These are phyloP conservation scores for Cisticola juncidis DNA, from an alignment of 2,113 vertebrate genomes.

Conservation along the genomic window DNA sequence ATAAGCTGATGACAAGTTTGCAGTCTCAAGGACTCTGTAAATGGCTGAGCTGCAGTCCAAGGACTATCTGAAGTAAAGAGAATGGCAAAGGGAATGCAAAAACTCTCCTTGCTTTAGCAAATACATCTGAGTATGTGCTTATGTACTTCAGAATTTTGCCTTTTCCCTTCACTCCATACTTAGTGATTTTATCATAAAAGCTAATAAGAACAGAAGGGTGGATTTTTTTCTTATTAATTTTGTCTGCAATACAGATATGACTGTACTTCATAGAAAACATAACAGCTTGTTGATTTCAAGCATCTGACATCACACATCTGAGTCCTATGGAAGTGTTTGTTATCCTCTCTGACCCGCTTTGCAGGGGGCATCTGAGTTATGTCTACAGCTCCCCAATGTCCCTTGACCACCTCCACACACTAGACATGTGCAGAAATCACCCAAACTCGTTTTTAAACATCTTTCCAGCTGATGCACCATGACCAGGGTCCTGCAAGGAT, in stretches of 20 bases:
- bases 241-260: not conserved
- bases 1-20: slow-evolving; percentile 10
- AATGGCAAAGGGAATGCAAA: not conserved
- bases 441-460: rapidly evolving
- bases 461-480: not conserved
- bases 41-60: slow-evolving; percentile 1
- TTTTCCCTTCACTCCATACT: not conserved
- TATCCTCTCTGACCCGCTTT: not conserved
- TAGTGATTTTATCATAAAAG: not conserved
- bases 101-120: not conserved
- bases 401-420: rapidly evolving
- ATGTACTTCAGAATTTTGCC: not conserved
- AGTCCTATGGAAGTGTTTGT: not conserved
- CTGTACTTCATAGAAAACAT: not conserved
- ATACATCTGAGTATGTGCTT: not conserved
- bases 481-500: not conserved
- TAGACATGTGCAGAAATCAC: not conserved
- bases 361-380: not conserved
- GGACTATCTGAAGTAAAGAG: not conserved
- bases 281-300: not conserved
- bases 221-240: not conserved
- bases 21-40: not conserved
- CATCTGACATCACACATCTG: rapidly evolving
- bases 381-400: rapidly evolving
- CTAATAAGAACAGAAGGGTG: not conserved